These are phyloP conservation scores for rabbit (Oryctolagus cuniculus) DNA, from an alignment of 2,113 vertebrate species.

Conservation along the genomic window DNA sequence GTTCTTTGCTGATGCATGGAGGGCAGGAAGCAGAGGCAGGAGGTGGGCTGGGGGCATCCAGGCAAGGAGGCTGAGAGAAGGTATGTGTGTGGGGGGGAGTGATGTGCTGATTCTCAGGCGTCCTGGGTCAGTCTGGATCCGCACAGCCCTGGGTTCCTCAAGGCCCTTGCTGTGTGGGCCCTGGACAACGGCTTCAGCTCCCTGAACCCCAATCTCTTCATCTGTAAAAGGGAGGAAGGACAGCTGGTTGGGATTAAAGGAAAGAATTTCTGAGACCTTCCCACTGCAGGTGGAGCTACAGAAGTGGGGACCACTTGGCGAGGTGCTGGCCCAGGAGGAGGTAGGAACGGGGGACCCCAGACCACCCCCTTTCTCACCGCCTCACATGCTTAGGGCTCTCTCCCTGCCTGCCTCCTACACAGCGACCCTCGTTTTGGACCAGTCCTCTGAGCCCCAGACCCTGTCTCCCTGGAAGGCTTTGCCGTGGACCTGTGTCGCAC, in stretches of 20 bases:
- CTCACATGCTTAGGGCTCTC: background rate
- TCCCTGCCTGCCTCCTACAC: background rate
- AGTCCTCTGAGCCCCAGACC: too few relatives aligned
- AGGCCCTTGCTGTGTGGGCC: background rate
- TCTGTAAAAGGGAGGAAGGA: conserved; percentile 63
- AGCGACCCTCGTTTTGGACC: background rate
- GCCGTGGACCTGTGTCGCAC: too few relatives aligned
- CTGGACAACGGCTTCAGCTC: background rate
- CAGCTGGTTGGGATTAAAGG: conserved; percentile 73
- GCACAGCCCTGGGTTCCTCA: background rate
- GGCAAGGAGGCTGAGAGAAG: background rate
- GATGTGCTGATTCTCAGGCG: background rate
- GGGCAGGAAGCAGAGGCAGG: background rate
- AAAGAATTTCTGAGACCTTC: conserved; percentile 80
- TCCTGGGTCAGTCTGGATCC: background rate
- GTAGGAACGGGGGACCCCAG: conserved; percentile 37
- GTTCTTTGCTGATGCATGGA: background rate
- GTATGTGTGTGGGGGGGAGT: too few relatives aligned
- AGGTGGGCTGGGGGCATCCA: background rate
- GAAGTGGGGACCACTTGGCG: conserved; percentile 71
- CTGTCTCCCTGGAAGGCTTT: too few relatives aligned
- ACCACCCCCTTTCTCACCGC: background rate
- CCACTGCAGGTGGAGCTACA: conserved; percentile 76
- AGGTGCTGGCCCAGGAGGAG: conserved; percentile 28
- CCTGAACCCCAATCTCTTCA: conserved; percentile 30